Evolutionary conservation across 2,888 invertebrate genomes (phyloP), one percentile per base, ranked within the genome.

Genomic region (Thymelicus acteon): DNA sequence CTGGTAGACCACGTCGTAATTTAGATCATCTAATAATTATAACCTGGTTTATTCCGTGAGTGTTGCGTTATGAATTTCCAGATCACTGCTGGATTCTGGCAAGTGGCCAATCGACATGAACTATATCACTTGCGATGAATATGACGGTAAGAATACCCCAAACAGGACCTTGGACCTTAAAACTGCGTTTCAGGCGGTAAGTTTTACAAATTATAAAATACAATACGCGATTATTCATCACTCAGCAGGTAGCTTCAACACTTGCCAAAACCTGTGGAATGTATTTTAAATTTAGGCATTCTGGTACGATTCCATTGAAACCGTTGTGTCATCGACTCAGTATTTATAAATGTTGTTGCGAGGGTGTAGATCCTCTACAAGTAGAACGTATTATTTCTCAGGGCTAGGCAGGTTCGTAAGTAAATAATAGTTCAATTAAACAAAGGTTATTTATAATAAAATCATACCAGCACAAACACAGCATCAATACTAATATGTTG

Each of bases 41-140:
- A 92, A 79, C 81, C 77, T 80, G 87, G 87, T 75, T 81, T 88
- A 86, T 90, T 91, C 90, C 90, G 86, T 86, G 84, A 83, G 85
- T 84, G 82, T 85, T 82, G 83, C 82, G 84, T 84, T 80, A 88
- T 87, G 84, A 87, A 80, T 89, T 93, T 93, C 83, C 86, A 96
- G 96, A 88, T 95, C 96, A 85, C 95, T 96, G 90, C 91, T 96
- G 84, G 94, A 95, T 84, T 95, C 95, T 90, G 95, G 96, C 73
- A 95, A 95, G 75, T 97, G 97, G 97, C 96, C 96, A 80, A 95
- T 94, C 80, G 95, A 96, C 82, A 96, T 96, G 89, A 94, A 94
- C 81, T 97, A 96, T 86, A 95, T 97, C 75, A 95, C 95, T 54
- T 98, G 97, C 84, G 96, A 97, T 84, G 96, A 96, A 71, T 97